A percentile compares a stretch with the other conserved stretches of the same genome.
phyloP scores from a whole-genome alignment of 2,113 vertebrate species.

The Elephas maximus region DNA sequence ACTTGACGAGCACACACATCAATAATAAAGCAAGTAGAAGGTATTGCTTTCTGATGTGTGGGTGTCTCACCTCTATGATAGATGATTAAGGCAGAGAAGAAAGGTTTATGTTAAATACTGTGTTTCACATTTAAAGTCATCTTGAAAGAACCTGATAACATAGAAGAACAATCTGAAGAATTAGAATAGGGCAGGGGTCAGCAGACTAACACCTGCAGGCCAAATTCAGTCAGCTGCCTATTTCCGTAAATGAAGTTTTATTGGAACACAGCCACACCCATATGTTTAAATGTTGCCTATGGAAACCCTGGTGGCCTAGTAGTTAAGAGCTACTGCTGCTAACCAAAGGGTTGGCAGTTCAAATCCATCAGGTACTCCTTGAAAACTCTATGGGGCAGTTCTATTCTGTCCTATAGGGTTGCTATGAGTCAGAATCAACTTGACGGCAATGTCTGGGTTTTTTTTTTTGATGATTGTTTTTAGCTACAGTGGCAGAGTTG shows the following conservation, averaged over 20 bases:
- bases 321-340: no score
- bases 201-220: neutral
- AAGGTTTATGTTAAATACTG: neutral
- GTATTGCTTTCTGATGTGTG: neutral
- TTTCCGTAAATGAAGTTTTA: no score
- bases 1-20: neutral
- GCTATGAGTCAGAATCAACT: no score
- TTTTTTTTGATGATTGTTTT: no score
- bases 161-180: neutral
- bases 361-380: no score
- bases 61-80: neutral
- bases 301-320: no score
- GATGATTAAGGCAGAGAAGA: neutral
- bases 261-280: no score
- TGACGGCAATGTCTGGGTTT: no score
- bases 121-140: neutral
- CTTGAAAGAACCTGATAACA: neutral
- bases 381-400: no score
- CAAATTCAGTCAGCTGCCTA: neutral
- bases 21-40: neutral
- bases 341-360: no score
- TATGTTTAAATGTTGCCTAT: no score
- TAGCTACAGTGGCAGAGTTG: neutral
- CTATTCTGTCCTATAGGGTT: no score
- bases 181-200: neutral